A percentile compares a stretch with the other conserved stretches of the same genome.
Conservation (phyloP, 1,140 invertebrate genomes). For the Piezodorus guildinii region DNA sequence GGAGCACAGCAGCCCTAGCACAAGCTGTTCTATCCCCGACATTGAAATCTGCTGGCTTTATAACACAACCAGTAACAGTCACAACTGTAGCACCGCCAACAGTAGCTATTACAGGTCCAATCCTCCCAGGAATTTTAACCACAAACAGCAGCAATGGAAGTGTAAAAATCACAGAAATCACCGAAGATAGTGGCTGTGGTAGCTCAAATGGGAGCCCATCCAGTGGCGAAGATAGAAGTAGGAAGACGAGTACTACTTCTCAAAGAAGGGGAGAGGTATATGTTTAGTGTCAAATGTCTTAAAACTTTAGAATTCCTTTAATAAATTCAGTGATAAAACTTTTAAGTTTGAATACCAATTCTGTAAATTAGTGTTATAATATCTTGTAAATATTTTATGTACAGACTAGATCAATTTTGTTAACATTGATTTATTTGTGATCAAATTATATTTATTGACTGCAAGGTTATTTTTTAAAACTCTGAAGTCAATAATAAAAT, state of each 20-base stretch:
- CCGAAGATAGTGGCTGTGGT: constrained; percentile 33
- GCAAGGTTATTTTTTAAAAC: too few relatives aligned
- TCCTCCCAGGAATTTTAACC: constrained; percentile 28
- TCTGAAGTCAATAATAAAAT: too few relatives aligned
- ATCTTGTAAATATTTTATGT: too few relatives aligned
- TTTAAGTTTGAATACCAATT: too few relatives aligned
- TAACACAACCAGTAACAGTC: constrained; percentile 34
- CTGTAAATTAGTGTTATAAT: too few relatives aligned
- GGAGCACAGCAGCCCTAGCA: constrained; percentile 53
- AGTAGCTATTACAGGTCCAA: constrained; percentile 4
- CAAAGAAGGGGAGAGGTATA: constrained; percentile 41
- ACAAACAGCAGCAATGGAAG: constrained; percentile 32
- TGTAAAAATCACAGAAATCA: constrained; percentile 29
- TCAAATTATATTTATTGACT: too few relatives aligned
- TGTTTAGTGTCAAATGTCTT: constrained; percentile 30
- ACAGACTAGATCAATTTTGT: too few relatives aligned
- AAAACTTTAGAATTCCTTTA: too few relatives aligned
- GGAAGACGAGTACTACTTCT: constrained; percentile 37
- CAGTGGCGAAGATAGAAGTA: constrained; percentile 33
- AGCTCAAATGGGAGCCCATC: constrained; percentile 30
- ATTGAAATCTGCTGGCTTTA: constrained; percentile 41
- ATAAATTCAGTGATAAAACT: too few relatives aligned
- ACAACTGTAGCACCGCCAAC: neutral
- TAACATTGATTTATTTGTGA: too few relatives aligned
- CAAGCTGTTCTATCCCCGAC: constrained; percentile 54